A percentile compares a stretch with the other conserved stretches of the same genome.
These are phyloP conservation scores for Parascotia fuliginaria DNA, from an alignment of 2,888 invertebrate genomes.

Conservation along the genomic window DNA sequence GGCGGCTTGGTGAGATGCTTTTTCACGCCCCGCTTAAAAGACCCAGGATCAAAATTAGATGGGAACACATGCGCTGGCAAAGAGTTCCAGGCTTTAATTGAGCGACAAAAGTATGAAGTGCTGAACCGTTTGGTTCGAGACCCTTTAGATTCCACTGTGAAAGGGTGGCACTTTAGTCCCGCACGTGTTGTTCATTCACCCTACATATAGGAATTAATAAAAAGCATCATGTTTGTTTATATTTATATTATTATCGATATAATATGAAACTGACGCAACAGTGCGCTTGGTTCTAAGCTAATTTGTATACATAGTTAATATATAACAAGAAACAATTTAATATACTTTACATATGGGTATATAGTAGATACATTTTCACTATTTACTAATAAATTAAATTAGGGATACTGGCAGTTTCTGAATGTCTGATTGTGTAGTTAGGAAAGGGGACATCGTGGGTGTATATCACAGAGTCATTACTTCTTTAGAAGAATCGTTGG, in stretches of 20 bases:
- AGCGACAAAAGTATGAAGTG: too few species aligned
- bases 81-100: too few species aligned
- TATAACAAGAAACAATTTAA: constrained; percentile 21
- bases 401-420: constrained; percentile 23
- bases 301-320: constrained; percentile 21
- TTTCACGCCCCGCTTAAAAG: too few species aligned
- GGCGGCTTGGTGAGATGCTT: too few species aligned
- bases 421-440: constrained; percentile 15
- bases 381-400: constrained; percentile 28
- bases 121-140: too few species aligned
- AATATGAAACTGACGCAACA: constrained; percentile 32
- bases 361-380: constrained; percentile 7
- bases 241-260: constrained; percentile 11
- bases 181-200: too few species aligned
- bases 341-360: constrained; percentile 3
- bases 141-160: too few species aligned
- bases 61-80: too few species aligned
- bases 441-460: too few species aligned
- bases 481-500: constrained; percentile 45
- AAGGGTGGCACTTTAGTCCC: too few species aligned
- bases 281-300: constrained; percentile 29
- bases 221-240: not conserved
- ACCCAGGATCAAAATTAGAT: too few species aligned
- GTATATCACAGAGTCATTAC: constrained; percentile 40
- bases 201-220: not conserved